phyloP scores from a whole-genome alignment of 1,140 invertebrate genomes.

The Chrysoperla carnea region DNA sequence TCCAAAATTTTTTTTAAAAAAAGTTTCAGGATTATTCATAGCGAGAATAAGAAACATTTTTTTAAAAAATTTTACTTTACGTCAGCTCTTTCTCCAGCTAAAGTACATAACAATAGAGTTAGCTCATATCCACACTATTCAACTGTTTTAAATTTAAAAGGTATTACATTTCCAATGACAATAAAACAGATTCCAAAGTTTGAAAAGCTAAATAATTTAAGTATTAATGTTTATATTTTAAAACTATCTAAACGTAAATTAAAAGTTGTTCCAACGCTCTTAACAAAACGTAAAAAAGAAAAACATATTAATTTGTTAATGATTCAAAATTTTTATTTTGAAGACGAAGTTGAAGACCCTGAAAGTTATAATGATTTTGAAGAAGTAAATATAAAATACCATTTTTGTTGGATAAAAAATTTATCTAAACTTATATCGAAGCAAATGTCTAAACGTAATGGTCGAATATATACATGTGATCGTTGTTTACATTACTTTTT shows the following conservation, averaged over 20 bases:
- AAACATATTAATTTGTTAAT: conserved; percentile 13
- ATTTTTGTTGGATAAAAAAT: conserved; percentile 17
- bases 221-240: conserved; percentile 10
- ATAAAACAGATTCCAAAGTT: conserved; percentile 11
- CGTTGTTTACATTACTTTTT: conserved; percentile 13
- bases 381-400: conserved; percentile 6
- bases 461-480: conserved; percentile 14
- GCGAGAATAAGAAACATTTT: no score
- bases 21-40: no score
- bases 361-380: conserved; percentile 2
- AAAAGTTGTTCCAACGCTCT: conserved; percentile 4
- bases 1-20: no score
- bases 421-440: conserved; percentile 10
- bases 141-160: conserved; percentile 11
- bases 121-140: conserved; percentile 7
- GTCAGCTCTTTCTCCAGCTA: conserved; percentile 11
- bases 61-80: background rate
- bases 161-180: conserved; percentile 11
- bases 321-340: conserved; percentile 10
- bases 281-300: conserved; percentile 8
- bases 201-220: conserved; percentile 9
- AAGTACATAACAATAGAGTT: conserved; percentile 5
- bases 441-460: conserved; percentile 11
- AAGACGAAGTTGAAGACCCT: conserved; percentile 4
- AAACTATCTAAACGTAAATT: conserved; percentile 5